Percentiles rank a stretch among this genome's conserved stretches.
Conservation (phyloP, 2,113 vertebrate genomes). For the Speoplatyrhinus poulsoni region DNA sequence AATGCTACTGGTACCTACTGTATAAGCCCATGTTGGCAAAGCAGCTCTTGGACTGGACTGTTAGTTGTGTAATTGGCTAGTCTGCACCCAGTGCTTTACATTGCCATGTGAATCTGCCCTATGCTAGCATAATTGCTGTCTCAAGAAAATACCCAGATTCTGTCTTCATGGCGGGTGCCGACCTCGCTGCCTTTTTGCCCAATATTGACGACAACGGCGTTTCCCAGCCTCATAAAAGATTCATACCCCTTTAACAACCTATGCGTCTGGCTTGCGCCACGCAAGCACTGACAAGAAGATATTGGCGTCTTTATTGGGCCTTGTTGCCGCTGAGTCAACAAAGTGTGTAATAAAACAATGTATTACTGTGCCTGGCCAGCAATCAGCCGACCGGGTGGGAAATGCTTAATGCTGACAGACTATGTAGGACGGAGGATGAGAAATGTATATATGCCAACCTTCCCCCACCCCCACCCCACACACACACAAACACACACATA, state of each 20-base stretch:
- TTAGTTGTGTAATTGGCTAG: constrained; percentile 21
- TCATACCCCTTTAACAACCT: constrained; percentile 68
- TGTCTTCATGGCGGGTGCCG: constrained; percentile 7
- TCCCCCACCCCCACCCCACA: not conserved
- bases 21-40: too few species aligned
- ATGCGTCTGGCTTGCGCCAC: constrained; percentile 38
- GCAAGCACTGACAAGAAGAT: constrained; percentile 48
- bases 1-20: not conserved
- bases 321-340: constrained; percentile 68
- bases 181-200: constrained; percentile 40
- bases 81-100: constrained; percentile 32
- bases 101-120: constrained; percentile 1
- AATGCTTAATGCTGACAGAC: constrained; percentile 17
- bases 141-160: constrained; percentile 18
- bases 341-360: constrained; percentile 57
- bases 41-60: constrained; percentile 19
- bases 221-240: constrained; percentile 72
- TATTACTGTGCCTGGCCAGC: constrained; percentile 39
- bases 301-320: constrained; percentile 60
- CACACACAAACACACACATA: constrained; percentile 6
- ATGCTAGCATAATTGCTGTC: constrained; percentile 16
- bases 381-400: constrained; percentile 7
- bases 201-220: constrained; percentile 49
- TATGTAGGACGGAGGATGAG: constrained; percentile 5
- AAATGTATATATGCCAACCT: constrained; percentile 1